These are phyloP conservation scores for Leptopilina syphax DNA, from an alignment of 2,888 invertebrate species.

Conservation along the genomic window DNA sequence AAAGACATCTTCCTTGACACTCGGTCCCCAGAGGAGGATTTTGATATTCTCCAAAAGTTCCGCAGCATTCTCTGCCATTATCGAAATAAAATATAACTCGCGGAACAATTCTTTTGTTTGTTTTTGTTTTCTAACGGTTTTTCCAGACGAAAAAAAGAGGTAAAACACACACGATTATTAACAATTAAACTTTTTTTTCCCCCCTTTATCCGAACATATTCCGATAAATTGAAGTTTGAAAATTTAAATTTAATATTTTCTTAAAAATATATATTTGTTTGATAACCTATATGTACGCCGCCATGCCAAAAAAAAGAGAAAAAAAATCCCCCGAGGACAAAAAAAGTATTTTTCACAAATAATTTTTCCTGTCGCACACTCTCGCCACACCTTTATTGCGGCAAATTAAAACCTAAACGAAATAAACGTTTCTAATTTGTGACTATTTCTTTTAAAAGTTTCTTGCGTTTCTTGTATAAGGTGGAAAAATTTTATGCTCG, in stretches of 20 bases:
- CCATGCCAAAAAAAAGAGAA: slow-evolving; percentile 7
- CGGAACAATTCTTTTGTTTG: slow-evolving; percentile 29
- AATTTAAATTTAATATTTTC: neutral
- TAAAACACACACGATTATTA: slow-evolving; percentile 4
- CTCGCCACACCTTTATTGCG: neutral
- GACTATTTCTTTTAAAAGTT: no score
- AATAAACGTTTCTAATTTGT: no score
- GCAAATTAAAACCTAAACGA: no score
- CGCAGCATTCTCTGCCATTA: slow-evolving; percentile 78
- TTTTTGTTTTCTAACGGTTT: no score
- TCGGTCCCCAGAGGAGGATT: slow-evolving; percentile 90
- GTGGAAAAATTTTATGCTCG: neutral
- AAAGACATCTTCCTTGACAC: slow-evolving; percentile 92
- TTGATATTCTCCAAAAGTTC: slow-evolving; percentile 86
- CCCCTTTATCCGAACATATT: slow-evolving; percentile 11
- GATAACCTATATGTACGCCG: slow-evolving; percentile 35
- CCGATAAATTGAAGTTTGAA: no score
- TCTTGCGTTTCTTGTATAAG: no score
- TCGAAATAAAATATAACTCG: slow-evolving; percentile 44
- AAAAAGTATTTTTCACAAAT: neutral
- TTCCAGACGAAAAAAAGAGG: slow-evolving; percentile 57
- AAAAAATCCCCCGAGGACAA: no score
- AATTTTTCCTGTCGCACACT: neutral
- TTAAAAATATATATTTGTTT: neutral
- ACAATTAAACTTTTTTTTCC: slow-evolving; percentile 48